Evolutionary conservation across 2,888 invertebrate genomes (phyloP), one percentile per base, ranked within the genome.

Genomic region (Tupiocoris notatus): DNA sequence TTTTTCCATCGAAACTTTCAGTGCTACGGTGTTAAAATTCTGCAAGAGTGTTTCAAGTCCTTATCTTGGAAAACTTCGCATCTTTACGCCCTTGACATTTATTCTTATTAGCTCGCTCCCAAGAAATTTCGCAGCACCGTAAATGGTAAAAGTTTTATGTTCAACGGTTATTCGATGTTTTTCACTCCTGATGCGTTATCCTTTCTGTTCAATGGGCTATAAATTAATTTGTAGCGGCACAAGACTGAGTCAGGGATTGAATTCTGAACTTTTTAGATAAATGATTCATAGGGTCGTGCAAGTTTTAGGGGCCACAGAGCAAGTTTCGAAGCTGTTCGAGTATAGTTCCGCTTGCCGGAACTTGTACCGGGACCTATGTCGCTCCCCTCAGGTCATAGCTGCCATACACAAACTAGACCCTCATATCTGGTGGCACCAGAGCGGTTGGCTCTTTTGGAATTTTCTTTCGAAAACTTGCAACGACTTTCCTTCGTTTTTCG

Each of bases 231-330:
- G 39, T 17, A 65, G 39, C 39, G 18, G 65, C 25, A n/a, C n/a
- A 39, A 20, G 39, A 24, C 0, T 12, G 18, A 20, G n/a, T 20
- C 17, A 24, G 18, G 25, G 39, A 65, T 65, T 65, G 65, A 65
- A 65, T 39, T 39, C n/a, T 20, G n/a, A 65, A 65, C 65, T 65
- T 65, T 65, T 65, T 39, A 65, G 65, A 65, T 65, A 65, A 65
- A 65, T 65, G 65, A 65, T 65, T 65, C 65, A 65, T 65, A 39
- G 39, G 65, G 65, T 39, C 39, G 39, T 39, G 12, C 39, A 39
- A 39, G 39, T 39, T 39, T 39, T 39, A 39, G 39, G 39, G 39
- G 39, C 39, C 12, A 12, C 6, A 39, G 39, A 39, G 12, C 39
- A 39, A 39, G 6, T 39, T 39, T 39, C 39, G 12, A 39, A 39